These are phyloP conservation scores for Ceyx erithaca DNA, from an alignment of 2,797 vertebrate species.

Conservation along the genomic window DNA sequence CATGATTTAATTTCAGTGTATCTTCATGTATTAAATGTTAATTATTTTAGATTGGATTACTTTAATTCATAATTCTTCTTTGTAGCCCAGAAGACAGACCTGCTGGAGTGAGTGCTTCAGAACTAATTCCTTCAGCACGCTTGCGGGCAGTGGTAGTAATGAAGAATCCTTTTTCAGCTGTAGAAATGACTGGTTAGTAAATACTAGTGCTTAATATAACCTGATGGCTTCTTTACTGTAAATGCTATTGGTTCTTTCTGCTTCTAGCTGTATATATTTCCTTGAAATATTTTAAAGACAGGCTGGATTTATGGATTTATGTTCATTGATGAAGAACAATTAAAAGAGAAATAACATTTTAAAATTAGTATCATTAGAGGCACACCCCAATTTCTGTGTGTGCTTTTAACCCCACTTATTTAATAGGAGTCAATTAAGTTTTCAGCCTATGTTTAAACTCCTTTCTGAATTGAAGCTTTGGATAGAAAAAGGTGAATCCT, in stretches of 20 bases:
- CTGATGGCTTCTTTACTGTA: not conserved
- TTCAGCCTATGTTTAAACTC: not conserved
- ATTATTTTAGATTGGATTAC: not conserved
- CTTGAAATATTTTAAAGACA: not conserved
- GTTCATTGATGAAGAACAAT: not conserved
- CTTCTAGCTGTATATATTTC: not conserved
- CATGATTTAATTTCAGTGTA: not conserved
- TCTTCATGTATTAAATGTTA: not conserved
- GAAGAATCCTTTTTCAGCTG: conserved; percentile 66
- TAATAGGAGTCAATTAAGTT: not conserved
- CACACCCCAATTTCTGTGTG: not conserved
- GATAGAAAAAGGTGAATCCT: not conserved
- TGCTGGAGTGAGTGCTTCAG: conserved; percentile 70
- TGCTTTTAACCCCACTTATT: not conserved
- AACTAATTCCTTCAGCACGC: conserved; percentile 59
- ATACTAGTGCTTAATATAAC: not conserved
- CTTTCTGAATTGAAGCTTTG: not conserved
- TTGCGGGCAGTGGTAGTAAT: conserved; percentile 56
- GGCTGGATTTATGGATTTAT: not conserved
- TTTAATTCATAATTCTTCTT: conserved; percentile 40
- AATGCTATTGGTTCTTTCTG: not conserved
- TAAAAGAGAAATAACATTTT: not conserved
- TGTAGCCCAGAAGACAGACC: conserved; percentile 76
- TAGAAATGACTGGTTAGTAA: conserved; percentile 78
- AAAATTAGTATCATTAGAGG: not conserved